Conservation (phyloP, 1,140 invertebrate genomes). For the Drosophila nikananu region DNA sequence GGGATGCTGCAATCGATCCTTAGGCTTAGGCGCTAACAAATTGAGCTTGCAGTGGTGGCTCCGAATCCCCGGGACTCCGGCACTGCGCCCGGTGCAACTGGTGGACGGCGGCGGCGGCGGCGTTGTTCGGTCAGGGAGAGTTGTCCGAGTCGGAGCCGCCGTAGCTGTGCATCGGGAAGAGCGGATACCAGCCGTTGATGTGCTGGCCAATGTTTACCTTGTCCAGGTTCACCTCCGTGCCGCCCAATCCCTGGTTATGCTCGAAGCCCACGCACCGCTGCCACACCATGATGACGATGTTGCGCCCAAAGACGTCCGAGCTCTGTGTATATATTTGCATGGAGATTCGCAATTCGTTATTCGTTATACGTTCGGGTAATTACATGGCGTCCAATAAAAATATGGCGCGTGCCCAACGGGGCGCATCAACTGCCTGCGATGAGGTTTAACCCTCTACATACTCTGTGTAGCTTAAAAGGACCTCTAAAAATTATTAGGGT, state of each 20-base stretch:
- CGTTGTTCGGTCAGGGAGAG: conserved; percentile 88
- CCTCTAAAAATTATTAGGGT: neutral
- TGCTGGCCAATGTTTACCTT: conserved; percentile 91
- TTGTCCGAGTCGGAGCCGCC: conserved; percentile 89
- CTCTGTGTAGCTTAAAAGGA: neutral
- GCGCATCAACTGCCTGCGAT: neutral
- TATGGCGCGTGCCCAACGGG: conserved; percentile 30
- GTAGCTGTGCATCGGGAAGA: conserved; percentile 92
- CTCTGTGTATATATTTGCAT: conserved; percentile 86
- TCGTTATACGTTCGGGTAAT: conserved; percentile 52
- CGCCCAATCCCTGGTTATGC: conserved; percentile 94
- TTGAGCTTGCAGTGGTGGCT: conserved; percentile 68
- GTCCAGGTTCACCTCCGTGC: conserved; percentile 93
- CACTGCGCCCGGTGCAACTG: conserved; percentile 52
- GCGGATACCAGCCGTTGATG: conserved; percentile 94
- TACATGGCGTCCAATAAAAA: conserved; percentile 56
- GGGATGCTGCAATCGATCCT: conserved; percentile 23
- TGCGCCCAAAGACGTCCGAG: conserved; percentile 91
- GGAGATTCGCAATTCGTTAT: conserved; percentile 59
- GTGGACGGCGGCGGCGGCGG: conserved; percentile 10
- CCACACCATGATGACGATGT: conserved; percentile 94
- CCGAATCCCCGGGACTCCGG: conserved; percentile 29
- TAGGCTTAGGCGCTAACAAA: conserved; percentile 77
- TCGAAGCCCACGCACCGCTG: conserved; percentile 94
- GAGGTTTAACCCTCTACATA: conserved; percentile 19